These are phyloP conservation scores for Hydrocynus forskahlii DNA, from an alignment of 2,797 vertebrate genomes.

Conservation along the genomic window DNA sequence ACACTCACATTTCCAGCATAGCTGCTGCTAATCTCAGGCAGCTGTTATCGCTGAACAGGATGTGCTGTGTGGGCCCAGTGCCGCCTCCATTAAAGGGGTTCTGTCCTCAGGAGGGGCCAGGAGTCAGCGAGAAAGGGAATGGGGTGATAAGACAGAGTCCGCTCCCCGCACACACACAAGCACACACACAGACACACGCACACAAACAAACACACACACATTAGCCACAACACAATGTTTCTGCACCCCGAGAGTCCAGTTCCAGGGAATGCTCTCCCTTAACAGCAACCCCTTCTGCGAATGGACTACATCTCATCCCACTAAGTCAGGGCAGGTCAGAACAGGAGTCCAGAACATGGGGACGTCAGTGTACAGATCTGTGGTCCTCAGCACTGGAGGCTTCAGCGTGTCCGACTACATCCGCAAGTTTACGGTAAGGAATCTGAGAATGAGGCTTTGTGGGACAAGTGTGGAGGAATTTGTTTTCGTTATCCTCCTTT, in stretches of 20 bases:
- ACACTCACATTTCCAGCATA: conserved; percentile 67
- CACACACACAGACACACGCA: neutral
- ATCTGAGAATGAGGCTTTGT: no score
- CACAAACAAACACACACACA: neutral
- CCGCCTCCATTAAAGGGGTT: conserved; percentile 52
- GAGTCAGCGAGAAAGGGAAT: conserved; percentile 37
- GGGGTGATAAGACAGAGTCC: conserved; percentile 52
- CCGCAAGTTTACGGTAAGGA: conserved; percentile 81
- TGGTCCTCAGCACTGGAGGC: conserved; percentile 75
- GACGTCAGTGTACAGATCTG: conserved; percentile 72
- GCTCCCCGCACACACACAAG: neutral
- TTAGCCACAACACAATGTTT: conserved; percentile 64
- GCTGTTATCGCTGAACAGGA: conserved; percentile 80
- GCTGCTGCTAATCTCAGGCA: conserved; percentile 64
- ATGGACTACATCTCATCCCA: conserved; percentile 16
- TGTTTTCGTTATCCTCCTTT: no score
- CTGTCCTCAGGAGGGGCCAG: conserved; percentile 71
- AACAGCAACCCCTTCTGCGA: conserved; percentile 7
- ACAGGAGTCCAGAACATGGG: conserved; percentile 70
- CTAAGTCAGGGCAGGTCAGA: conserved; percentile 23
- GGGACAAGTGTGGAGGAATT: neutral
- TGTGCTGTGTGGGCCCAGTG: conserved; percentile 67
- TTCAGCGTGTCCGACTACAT: conserved; percentile 80
- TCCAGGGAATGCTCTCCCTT: neutral
- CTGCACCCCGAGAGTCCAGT: conserved; percentile 26